Evolutionary conservation across 2,888 invertebrate genomes (phyloP).

Genomic region (Napeogenes sylphis): DNA sequence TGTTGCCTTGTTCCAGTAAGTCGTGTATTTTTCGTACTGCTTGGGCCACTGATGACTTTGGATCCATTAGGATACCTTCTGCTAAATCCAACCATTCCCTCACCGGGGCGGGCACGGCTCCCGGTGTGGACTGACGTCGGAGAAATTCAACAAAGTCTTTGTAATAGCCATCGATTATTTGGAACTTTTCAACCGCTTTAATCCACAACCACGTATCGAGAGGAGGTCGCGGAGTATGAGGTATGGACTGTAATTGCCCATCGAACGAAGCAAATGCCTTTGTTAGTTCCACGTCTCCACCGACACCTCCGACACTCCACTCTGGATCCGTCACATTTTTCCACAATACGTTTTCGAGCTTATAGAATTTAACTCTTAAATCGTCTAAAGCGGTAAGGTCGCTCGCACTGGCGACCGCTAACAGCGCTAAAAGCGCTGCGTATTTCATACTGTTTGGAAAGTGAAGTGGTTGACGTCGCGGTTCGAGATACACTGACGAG

Average conservation of each 20-base stretch:
- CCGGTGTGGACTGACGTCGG: constrained; percentile 56
- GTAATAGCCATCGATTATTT: constrained; percentile 81
- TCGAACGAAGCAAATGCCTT: constrained; percentile 77
- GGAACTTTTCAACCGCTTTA: constrained; percentile 78
- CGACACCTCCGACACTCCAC: constrained; percentile 56
- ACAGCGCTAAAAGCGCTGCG: constrained; percentile 53
- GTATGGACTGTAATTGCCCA: constrained; percentile 63
- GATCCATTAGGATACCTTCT: constrained; percentile 81
- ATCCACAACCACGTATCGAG: constrained; percentile 80
- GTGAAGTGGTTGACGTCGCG: constrained; percentile 48
- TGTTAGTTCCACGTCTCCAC: constrained; percentile 77
- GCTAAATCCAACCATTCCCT: constrained; percentile 79
- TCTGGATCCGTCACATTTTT: constrained; percentile 61
- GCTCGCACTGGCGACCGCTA: constrained; percentile 41
- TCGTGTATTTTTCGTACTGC: constrained; percentile 79
- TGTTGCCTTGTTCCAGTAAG: constrained; percentile 79
- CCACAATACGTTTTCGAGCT: constrained; percentile 76
- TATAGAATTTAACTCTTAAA: constrained; percentile 77
- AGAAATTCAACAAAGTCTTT: constrained; percentile 81
- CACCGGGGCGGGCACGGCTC: constrained; percentile 59
- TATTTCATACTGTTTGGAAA: constrained; percentile 49
- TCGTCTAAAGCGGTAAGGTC: constrained; percentile 75
- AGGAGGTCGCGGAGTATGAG: constrained; percentile 46
- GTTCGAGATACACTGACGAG: constrained; percentile 51
- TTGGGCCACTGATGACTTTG: constrained; percentile 74